phyloP scores from a whole-genome alignment of 2,797 vertebrate species.

The Holocentrus rufus region DNA sequence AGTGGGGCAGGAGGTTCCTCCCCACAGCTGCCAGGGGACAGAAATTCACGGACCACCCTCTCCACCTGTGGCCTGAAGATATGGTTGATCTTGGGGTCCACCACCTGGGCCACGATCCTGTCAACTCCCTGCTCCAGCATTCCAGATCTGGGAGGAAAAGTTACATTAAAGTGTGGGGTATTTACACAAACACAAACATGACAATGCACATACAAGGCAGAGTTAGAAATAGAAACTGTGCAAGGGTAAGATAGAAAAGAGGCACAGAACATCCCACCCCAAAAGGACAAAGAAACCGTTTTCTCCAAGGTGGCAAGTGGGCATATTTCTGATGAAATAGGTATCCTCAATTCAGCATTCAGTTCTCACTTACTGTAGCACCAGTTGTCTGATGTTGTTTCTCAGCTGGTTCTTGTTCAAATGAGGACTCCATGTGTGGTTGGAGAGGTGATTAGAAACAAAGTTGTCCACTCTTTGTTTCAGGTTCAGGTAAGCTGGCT shows the following conservation, averaged over 20 bases:
- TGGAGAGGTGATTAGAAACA: constrained; percentile 96
- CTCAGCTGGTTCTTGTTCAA: constrained; percentile 99
- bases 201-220: not conserved
- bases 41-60: constrained; percentile 93
- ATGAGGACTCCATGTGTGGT: constrained; percentile 99
- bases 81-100: constrained; percentile 98
- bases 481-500: constrained; percentile 97
- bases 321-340: not conserved
- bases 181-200: not conserved
- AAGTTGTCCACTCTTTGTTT: constrained; percentile 98
- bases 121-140: constrained; percentile 99
- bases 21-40: constrained; percentile 89
- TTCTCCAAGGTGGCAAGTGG: too few relatives aligned
- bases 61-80: constrained; percentile 98
- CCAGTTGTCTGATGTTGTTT: constrained; percentile 97
- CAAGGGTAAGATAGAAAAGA: not conserved
- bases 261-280: too few relatives aligned
- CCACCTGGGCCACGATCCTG: constrained; percentile 97
- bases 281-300: not conserved
- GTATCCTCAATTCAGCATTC: not conserved
- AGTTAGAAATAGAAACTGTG: not conserved
- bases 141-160: constrained; percentile 86
- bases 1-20: constrained; percentile 78
- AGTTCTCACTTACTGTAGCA: constrained; percentile 90
- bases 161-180: not conserved